Percentiles rank a stretch among this genome's conserved stretches.
Evolutionary conservation across 2,113 vertebrate genomes (phyloP).

Genomic region (Narcine bancroftii): DNA sequence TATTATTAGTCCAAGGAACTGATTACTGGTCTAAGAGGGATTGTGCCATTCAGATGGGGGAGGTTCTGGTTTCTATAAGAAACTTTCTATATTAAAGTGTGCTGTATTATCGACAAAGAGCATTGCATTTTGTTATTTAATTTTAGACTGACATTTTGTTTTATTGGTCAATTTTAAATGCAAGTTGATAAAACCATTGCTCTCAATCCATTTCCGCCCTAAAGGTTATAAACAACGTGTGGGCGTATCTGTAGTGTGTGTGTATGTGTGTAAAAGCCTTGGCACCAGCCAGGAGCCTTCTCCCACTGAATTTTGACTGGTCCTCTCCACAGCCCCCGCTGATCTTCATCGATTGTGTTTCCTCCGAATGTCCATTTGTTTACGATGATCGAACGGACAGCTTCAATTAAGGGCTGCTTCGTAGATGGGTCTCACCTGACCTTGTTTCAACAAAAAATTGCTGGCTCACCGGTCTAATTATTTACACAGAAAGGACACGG

Average conservation of each 20-base stretch:
- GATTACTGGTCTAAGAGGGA: not conserved
- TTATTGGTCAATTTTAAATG: not conserved
- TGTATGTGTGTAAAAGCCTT: conserved; percentile 2
- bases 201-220: not conserved
- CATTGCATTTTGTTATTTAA: not conserved
- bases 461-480: not conserved
- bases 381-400: not conserved
- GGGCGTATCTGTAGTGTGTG: not conserved
- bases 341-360: not conserved
- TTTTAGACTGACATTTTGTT: not conserved
- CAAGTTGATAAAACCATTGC: not conserved
- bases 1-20: not conserved
- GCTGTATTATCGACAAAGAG: not conserved
- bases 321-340: too few species aligned
- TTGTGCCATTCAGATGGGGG: not conserved
- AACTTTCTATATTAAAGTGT: not conserved
- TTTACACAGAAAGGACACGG: not conserved
- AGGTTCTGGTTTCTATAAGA: not conserved
- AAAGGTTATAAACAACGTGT: not conserved
- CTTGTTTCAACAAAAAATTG: not conserved
- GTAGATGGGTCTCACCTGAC: not conserved
- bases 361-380: not conserved
- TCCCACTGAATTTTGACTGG: too few species aligned
- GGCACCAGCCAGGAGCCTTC: not conserved
- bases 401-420: not conserved